Conservation (phyloP, 1,140 invertebrate genomes). For the Drosophila truncata region DNA sequence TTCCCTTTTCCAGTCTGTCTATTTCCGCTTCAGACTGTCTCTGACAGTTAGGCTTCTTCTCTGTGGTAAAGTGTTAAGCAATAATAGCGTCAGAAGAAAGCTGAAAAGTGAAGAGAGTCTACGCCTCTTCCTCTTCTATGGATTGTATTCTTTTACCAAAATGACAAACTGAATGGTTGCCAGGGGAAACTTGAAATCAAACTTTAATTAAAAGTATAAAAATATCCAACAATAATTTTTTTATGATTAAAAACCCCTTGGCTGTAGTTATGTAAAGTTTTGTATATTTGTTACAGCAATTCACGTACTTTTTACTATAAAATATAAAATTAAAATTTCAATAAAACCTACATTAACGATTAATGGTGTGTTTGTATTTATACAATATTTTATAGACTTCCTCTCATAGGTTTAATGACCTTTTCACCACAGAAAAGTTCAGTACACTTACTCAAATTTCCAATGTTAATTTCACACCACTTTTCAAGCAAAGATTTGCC, state of each 20-base stretch:
- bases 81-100: conserved; percentile 29
- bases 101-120: conserved; percentile 18
- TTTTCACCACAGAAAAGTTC: background rate
- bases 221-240: background rate
- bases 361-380: background rate
- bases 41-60: conserved; percentile 40
- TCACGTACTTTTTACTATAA: background rate
- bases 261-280: background rate
- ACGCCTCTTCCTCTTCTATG: background rate
- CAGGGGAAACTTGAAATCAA: background rate
- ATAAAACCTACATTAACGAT: background rate
- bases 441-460: background rate
- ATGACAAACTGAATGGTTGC: background rate
- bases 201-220: background rate
- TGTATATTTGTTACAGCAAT: background rate
- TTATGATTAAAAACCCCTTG: background rate
- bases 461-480: conserved; percentile 41
- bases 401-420: conserved; percentile 6
- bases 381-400: background rate
- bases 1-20: background rate
- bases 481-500: conserved; percentile 7
- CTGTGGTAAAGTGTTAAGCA: conserved; percentile 35
- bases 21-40: conserved; percentile 30
- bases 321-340: background rate
- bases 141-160: background rate